Conservation (phyloP, 2,797 vertebrate genomes). For the Pangasius larnaudii region DNA sequence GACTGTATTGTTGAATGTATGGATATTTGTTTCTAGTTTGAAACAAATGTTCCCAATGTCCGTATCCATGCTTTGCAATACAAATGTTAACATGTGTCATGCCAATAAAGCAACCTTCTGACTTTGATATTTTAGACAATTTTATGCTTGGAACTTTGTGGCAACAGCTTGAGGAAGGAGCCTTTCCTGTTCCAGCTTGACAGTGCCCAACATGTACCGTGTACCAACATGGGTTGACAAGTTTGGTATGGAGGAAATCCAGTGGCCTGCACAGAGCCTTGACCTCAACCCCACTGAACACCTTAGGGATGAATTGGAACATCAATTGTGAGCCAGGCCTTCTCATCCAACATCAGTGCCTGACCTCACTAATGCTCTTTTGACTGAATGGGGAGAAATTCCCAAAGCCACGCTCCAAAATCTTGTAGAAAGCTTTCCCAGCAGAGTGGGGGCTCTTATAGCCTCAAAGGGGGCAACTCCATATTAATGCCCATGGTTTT, state of each 20-base stretch:
- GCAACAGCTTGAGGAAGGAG: not conserved
- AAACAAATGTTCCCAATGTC: no score
- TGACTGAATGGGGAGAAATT: not conserved
- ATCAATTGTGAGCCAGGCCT: not conserved
- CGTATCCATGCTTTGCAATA: no score
- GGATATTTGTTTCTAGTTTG: no score
- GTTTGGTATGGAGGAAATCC: not conserved
- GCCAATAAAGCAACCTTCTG: no score
- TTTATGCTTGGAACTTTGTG: not conserved
- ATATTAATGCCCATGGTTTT: not conserved
- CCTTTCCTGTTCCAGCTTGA: not conserved
- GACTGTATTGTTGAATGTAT: no score
- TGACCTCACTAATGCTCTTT: not conserved
- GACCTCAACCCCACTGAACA: not conserved
- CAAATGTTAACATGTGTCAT: no score
- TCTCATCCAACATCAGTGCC: no score
- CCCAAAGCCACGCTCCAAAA: not conserved
- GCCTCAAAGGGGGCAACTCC: not conserved
- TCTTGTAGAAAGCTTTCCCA: not conserved
- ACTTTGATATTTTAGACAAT: not conserved
- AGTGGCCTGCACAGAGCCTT: not conserved
- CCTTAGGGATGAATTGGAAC: not conserved
- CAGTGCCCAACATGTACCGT: no score
- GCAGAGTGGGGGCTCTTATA: not conserved
- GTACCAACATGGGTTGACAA: not conserved